phyloP scores from a whole-genome alignment of 2,888 invertebrate species.

The Bursaphelenchus okinawaensis region DNA sequence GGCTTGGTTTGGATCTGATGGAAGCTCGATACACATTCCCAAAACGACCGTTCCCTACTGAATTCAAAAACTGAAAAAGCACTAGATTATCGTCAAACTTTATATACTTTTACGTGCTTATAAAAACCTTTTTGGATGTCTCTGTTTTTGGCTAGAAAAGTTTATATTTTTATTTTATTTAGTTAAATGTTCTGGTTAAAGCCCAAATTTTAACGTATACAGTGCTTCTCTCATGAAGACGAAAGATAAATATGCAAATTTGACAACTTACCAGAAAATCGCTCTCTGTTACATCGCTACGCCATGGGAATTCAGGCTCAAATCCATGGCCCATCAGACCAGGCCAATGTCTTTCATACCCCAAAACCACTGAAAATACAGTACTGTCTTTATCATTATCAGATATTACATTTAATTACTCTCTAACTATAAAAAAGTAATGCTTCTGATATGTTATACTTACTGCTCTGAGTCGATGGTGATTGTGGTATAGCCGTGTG shows the following conservation, averaged over 20 bases:
- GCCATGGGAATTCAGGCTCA: conserved; percentile 16
- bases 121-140: too few species aligned
- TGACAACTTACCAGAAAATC: conserved; percentile 60
- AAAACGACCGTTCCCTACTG: conserved; percentile 82
- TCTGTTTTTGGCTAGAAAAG: too few species aligned
- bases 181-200: too few species aligned
- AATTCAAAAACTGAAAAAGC: conserved; percentile 65
- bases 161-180: too few species aligned
- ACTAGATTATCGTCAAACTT: not conserved
- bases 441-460: not conserved
- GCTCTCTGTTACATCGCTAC: conserved; percentile 61
- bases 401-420: too few species aligned
- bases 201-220: too few species aligned
- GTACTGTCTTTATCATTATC: too few species aligned
- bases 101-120: too few species aligned
- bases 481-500: not conserved
- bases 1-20: conserved; percentile 65
- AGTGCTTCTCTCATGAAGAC: too few species aligned
- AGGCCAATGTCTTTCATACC: conserved; percentile 10
- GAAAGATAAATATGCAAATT: too few species aligned
- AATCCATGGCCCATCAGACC: conserved; percentile 5
- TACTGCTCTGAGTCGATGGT: not conserved
- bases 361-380: conserved; percentile 1
- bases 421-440: too few species aligned
- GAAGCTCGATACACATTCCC: conserved; percentile 79